Evolutionary conservation across 2,888 invertebrate genomes (phyloP).

Genomic region (Nowickia ferox): DNA sequence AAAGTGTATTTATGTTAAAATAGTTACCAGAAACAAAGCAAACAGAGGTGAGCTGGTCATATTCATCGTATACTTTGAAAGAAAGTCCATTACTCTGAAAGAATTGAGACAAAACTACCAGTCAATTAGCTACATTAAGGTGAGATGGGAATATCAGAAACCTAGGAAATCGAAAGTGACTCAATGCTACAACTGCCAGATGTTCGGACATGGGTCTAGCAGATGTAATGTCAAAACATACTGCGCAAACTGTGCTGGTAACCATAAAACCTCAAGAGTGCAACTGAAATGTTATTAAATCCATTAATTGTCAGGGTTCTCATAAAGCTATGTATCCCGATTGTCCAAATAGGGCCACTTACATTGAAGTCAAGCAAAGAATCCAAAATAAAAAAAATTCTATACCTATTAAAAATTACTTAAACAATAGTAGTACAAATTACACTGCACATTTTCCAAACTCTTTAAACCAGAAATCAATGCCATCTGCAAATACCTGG

Average conservation of each 20-base stretch:
- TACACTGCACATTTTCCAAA: not conserved
- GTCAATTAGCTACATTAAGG: not conserved
- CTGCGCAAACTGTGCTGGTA: constrained; percentile 21
- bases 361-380: too few relatives aligned
- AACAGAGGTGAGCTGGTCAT: too few relatives aligned
- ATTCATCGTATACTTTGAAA: too few relatives aligned
- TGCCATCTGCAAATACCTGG: not conserved
- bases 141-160: constrained; percentile 21
- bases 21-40: too few relatives aligned
- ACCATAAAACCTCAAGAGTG: constrained; percentile 11
- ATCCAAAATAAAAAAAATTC: too few relatives aligned
- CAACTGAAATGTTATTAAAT: not conserved
- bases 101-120: constrained; percentile 14
- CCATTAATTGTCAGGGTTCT: constrained; percentile 11
- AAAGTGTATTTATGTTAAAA: constrained; percentile 12
- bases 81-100: not conserved
- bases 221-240: constrained; percentile 19
- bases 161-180: not conserved
- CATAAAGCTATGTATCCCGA: constrained; percentile 18
- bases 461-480: not conserved
- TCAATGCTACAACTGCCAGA: constrained; percentile 28
- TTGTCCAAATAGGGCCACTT: constrained; percentile 13
- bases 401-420: not conserved
- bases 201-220: constrained; percentile 29
- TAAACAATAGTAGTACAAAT: not conserved